phyloP scores from a whole-genome alignment of 2,888 invertebrate genomes.

The Oligia strigilis region DNA sequence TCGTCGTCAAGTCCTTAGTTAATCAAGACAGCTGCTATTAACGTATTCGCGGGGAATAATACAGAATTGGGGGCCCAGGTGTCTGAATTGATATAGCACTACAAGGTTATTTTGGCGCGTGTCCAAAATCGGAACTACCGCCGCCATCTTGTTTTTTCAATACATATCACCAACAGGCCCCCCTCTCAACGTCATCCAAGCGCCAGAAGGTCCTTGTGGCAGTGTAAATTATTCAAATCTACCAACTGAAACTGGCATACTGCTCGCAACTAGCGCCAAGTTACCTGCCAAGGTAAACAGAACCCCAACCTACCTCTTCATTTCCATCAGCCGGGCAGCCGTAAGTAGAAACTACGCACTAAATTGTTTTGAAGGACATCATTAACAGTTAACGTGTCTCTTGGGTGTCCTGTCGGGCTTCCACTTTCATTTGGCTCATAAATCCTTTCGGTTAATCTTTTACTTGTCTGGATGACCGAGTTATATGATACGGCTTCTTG shows the following conservation, averaged over 20 bases:
- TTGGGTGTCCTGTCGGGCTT: constrained; percentile 46
- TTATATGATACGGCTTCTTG: constrained; percentile 36
- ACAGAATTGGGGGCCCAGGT: no score
- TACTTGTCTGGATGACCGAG: constrained; percentile 21
- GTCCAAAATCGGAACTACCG: not conserved
- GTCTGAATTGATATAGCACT: no score
- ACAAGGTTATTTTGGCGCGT: no score
- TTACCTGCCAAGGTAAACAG: constrained; percentile 22
- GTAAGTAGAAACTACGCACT: constrained; percentile 36
- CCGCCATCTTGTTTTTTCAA: not conserved
- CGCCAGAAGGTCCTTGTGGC: not conserved
- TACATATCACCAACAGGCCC: not conserved
- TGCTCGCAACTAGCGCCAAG: not conserved
- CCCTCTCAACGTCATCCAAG: not conserved
- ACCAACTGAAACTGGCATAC: not conserved
- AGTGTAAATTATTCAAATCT: not conserved
- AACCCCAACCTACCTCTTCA: not conserved
- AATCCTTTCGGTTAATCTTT: constrained; percentile 53
- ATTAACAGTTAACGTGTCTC: constrained; percentile 52
- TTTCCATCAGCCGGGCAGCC: constrained; percentile 19
- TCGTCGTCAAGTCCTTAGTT: not conserved
- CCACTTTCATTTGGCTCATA: constrained; percentile 46
- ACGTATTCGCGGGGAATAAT: no score
- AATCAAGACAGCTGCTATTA: no score
- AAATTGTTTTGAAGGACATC: constrained; percentile 56